Conservation (phyloP, 2,888 invertebrate species). For the Orchestes rusci region DNA sequence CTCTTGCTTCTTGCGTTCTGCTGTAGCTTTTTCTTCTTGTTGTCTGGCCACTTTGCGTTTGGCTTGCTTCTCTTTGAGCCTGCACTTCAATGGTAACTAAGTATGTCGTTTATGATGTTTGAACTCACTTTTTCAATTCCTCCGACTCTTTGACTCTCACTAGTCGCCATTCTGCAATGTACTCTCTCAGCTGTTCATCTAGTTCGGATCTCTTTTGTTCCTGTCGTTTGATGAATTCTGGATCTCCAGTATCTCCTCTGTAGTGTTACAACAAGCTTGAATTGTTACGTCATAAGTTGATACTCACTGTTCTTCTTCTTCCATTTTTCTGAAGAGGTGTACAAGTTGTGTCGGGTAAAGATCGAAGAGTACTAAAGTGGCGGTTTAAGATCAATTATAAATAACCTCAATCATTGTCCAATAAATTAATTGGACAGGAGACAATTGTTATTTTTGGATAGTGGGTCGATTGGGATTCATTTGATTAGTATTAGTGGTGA, state of each 20-base stretch:
- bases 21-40: slow-evolving; percentile 92
- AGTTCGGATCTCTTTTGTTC: slow-evolving; percentile 93
- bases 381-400: too few species aligned
- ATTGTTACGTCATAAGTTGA: background rate
- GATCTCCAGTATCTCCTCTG: slow-evolving; percentile 72
- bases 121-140: slow-evolving; percentile 61
- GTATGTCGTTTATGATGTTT: background rate
- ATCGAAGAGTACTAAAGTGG: too few species aligned
- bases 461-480: too few species aligned
- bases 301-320: slow-evolving; percentile 14
- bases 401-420: too few species aligned
- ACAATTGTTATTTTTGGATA: too few species aligned
- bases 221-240: slow-evolving; percentile 92
- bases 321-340: too few species aligned
- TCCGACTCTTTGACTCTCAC: slow-evolving; percentile 93
- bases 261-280: slow-evolving; percentile 1
- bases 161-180: slow-evolving; percentile 95
- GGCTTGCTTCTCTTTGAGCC: slow-evolving; percentile 94
- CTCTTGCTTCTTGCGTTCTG: slow-evolving; percentile 88
- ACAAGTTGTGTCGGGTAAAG: too few species aligned
- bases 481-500: too few species aligned
- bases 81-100: slow-evolving; percentile 33
- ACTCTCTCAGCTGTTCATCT: slow-evolving; percentile 91
- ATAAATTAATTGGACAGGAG: too few species aligned
- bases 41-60: slow-evolving; percentile 90